Evolutionary conservation across 2,797 vertebrate species (phyloP).

Genomic region (Botia kubotai): DNA sequence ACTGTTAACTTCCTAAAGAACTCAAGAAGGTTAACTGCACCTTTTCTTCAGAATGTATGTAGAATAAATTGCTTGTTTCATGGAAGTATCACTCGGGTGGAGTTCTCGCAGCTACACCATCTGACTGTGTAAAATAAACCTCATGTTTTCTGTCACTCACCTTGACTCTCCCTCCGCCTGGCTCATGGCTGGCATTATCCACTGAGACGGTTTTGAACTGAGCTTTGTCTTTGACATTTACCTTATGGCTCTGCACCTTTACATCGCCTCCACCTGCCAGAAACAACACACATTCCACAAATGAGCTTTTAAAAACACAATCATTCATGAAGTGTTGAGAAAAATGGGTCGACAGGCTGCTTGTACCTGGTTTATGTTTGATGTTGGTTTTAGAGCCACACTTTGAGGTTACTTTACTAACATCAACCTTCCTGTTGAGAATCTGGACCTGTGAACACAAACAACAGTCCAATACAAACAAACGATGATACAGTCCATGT

Average conservation of each 20-base stretch:
- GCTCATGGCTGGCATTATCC: conserved; percentile 84
- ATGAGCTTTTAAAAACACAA: not conserved
- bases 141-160: conserved; percentile 67
- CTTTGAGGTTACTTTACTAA: conserved; percentile 93
- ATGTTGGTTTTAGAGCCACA: conserved; percentile 92
- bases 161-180: conserved; percentile 82
- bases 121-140: not conserved
- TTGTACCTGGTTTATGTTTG: conserved; percentile 92
- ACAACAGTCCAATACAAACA: not conserved
- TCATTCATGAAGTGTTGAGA: not conserved
- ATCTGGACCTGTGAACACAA: conserved; percentile 85
- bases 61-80: not conserved
- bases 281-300: conserved; percentile 24
- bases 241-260: conserved; percentile 90
- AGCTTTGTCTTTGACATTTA: conserved; percentile 89
- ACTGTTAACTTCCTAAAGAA: too few species aligned
- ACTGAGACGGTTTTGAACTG: conserved; percentile 89
- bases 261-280: conserved; percentile 85
- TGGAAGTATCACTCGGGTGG: not conserved
- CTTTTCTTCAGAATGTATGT: not conserved
- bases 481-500: not conserved
- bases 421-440: conserved; percentile 91
- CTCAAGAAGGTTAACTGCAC: too few species aligned
- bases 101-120: not conserved
- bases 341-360: too few species aligned